Base-by-base conservation (phyloP, 2,888 invertebrate genomes). In the Cremastinae sp. region DNA sequence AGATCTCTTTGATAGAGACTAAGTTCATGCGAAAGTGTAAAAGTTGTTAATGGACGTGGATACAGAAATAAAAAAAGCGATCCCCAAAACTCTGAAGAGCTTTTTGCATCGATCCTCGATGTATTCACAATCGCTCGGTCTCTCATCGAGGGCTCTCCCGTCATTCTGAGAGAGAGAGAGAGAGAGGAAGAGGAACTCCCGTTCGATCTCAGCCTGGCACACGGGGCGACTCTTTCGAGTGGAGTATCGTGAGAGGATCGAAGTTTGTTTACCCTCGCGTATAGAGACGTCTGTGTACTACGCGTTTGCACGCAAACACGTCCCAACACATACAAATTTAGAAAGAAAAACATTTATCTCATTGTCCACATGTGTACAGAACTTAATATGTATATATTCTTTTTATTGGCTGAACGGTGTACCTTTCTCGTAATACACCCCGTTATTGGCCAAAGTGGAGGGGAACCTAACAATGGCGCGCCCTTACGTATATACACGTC, bases 251-350 rank as follows among this genome's bases (percentile, higher is more conserved):
- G 51, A 22, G 61, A 51, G 72, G 66, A 54, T 53, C 18, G 71
- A 61, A 68, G 49, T 69, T 58, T 72, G 62, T 74, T 74, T 62
- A 68, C 74, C 59, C 68, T n/a, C n/a, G n/a, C n/a, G n/a, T 68
- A 20, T n/a, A 28, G 45, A 68, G 62, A 68, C 64, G 45, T 68
- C 62, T 56, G 56, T 62, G 34, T 34, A 66, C 28, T 41, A 18
- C 20, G 3, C 56, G 34, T 56, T 38, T 66, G 56, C 56, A 16
- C 41, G 66, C 34, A 9, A 12, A 38, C 3, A 38, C 62, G n/a
- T n/a, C n/a, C n/a, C n/a, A n/a, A 38, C 16, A 43, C 20, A 10
- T 14, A 38, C 12, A 45, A n/a, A n/a, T n/a, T n/a, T n/a, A n/a
- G n/a, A n/a, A n/a, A n/a, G n/a, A n/a, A n/a, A n/a, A n/a, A n/a